Base-by-base conservation (phyloP, 2,888 invertebrate species). In the Apodemia mormo region DNA sequence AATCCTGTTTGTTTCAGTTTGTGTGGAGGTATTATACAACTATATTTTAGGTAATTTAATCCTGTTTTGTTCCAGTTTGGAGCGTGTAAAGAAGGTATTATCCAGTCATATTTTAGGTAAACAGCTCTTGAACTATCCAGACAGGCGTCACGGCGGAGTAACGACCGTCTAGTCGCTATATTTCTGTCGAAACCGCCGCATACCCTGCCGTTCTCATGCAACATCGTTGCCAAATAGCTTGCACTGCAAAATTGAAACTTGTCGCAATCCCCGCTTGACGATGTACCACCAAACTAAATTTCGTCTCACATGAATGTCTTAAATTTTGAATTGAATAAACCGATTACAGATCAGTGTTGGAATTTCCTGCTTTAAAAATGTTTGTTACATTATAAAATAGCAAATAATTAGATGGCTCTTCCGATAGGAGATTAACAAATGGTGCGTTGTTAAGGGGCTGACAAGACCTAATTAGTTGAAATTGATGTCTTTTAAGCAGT, bases 111-210 rank as follows among this genome's bases (percentile, higher is more conserved):
- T 54, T 54, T 54, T 54, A 22, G 22, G 14, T 52, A 22, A 22
- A 4, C 14, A 61, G 61, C 61, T 61, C 61, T 61, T 14, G 14
- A 37, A 14, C 61, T 61, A 61, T 7, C 33, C 33, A 61, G 37
- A 61, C 30, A 37, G 14, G 61, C 61, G 61, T 61, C 61, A 61
- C 79, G 72, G 74, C 78, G 75, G 75, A 73, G 81, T 83, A 83
- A 83, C 76, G 80, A 80, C 82, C 81, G 84, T 83, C 84, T 83
- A 81, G 81, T 79, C 79, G 80, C 82, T 81, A 85, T 87, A 86
- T 86, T 87, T 87, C 79, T 83, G 78, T 75, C 77, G 70, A 77
- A 82, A 82, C 78, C 78, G 73, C 77, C 77, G 76, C 80, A 77
- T 76, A 72, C 61, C 33, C 61, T 52, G 52, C 37, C 30, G 61